Percentiles rank a stretch among this genome's conserved stretches.
These are phyloP conservation scores for Ichneumoninae sp. DNA, from an alignment of 2,888 invertebrate genomes.

Conservation along the genomic window DNA sequence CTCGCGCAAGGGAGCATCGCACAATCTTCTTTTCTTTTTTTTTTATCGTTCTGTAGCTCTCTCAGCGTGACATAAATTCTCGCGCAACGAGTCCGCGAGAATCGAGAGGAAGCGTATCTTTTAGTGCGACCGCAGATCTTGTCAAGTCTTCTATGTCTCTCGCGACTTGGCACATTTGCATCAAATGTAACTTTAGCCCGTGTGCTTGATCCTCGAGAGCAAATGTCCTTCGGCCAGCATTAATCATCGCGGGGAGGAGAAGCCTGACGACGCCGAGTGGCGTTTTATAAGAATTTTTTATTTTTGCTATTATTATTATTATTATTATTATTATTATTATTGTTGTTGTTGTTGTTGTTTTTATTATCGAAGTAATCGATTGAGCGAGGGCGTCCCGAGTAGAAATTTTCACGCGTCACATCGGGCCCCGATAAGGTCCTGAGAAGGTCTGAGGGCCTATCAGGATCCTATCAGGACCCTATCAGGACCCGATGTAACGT, in stretches of 20 bases:
- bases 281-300: background rate
- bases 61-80: conserved; percentile 58
- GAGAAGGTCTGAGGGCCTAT: no score
- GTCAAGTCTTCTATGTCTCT: background rate
- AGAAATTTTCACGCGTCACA: no score
- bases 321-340: no score
- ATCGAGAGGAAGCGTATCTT: background rate
- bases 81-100: background rate
- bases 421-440: no score
- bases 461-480: no score
- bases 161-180: conserved; percentile 29
- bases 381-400: background rate
- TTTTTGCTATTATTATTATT: background rate
- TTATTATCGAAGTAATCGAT: no score
- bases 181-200: conserved; percentile 39
- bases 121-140: background rate
- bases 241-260: conserved; percentile 24
- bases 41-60: background rate
- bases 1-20: background rate
- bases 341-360: no score
- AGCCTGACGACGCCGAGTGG: conserved; percentile 16
- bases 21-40: background rate
- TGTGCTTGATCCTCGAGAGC: conserved; percentile 26
- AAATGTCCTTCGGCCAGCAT: conserved; percentile 35
- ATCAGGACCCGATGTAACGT: no score